These are phyloP conservation scores for Nephotettix cincticeps DNA, from an alignment of 1,140 invertebrate genomes.

Conservation along the genomic window DNA sequence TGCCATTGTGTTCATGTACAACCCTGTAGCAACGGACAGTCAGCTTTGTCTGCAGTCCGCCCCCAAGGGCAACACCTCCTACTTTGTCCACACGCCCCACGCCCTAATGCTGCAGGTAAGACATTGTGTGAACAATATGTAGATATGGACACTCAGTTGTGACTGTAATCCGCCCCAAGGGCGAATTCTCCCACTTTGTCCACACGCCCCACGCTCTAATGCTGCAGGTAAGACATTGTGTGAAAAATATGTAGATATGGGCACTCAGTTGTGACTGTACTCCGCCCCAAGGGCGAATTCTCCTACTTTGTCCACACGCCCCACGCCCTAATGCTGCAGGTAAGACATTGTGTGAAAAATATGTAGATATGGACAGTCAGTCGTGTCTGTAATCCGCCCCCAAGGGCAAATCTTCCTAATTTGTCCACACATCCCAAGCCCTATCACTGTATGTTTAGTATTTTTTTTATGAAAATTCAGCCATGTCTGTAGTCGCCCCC, in stretches of 20 bases:
- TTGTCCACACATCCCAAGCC: slow-evolving; percentile 98
- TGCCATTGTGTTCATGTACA: slow-evolving; percentile 99
- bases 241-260: slow-evolving; percentile 95
- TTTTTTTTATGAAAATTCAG: slow-evolving; percentile 97
- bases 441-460: no score
- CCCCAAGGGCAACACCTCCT: slow-evolving; percentile 93
- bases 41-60: slow-evolving; percentile 97
- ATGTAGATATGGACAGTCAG: slow-evolving; percentile 96
- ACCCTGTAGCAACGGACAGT: slow-evolving; percentile 97
- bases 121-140: no score
- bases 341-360: no score
- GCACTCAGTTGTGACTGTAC: slow-evolving; percentile 97
- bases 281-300: slow-evolving; percentile 93
- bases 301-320: slow-evolving; percentile 99
- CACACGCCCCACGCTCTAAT: slow-evolving; percentile 98
- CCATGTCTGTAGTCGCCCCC: slow-evolving; percentile 94
- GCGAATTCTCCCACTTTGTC: slow-evolving; percentile 95
- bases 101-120: slow-evolving; percentile 96
- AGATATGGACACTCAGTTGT: slow-evolving; percentile 96
- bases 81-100: slow-evolving; percentile 98
- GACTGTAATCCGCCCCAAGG: slow-evolving; percentile 96
- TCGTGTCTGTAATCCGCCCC: slow-evolving; percentile 96
- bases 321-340: no score
- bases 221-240: no score
- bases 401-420: slow-evolving; percentile 95